Percentiles rank a stretch among this genome's conserved stretches.
phyloP scores from a whole-genome alignment of 2,888 invertebrate genomes.

The Drosophila greeni region DNA sequence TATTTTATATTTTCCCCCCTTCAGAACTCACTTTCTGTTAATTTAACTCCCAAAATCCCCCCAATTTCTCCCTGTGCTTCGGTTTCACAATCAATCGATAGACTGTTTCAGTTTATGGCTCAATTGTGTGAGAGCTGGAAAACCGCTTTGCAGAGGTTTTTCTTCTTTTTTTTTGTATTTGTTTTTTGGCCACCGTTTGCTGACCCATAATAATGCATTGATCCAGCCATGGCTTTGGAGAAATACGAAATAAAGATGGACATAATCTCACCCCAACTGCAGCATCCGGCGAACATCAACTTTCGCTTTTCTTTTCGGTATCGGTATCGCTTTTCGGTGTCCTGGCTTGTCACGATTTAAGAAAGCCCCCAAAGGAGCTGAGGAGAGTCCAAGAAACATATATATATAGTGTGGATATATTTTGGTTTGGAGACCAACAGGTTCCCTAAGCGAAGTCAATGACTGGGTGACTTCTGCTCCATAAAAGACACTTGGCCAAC shows the following conservation, averaged over 20 bases:
- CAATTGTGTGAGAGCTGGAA: conserved; percentile 47
- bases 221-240: conserved; percentile 20
- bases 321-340: conserved; percentile 1
- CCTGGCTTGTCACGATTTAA: conserved; percentile 50
- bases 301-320: conserved; percentile 56
- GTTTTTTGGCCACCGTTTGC: conserved; percentile 35
- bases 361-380: conserved; percentile 41
- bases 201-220: conserved; percentile 49
- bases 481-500: conserved; percentile 42
- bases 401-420: conserved; percentile 3
- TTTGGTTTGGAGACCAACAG: too few relatives aligned
- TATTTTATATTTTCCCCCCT: too few relatives aligned
- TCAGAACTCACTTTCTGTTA: neutral
- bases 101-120: conserved; percentile 41
- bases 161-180: conserved; percentile 41
- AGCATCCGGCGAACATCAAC: conserved; percentile 60
- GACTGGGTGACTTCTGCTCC: conserved; percentile 56
- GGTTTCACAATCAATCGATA: conserved; percentile 46
- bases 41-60: neutral
- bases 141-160: conserved; percentile 34
- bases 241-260: conserved; percentile 34
- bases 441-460: conserved; percentile 48
- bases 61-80: neutral
- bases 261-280: conserved; percentile 42
- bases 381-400: conserved; percentile 6